Evolutionary conservation across 1,140 invertebrate genomes (phyloP).

Genomic region (Drosophila teissieri): DNA sequence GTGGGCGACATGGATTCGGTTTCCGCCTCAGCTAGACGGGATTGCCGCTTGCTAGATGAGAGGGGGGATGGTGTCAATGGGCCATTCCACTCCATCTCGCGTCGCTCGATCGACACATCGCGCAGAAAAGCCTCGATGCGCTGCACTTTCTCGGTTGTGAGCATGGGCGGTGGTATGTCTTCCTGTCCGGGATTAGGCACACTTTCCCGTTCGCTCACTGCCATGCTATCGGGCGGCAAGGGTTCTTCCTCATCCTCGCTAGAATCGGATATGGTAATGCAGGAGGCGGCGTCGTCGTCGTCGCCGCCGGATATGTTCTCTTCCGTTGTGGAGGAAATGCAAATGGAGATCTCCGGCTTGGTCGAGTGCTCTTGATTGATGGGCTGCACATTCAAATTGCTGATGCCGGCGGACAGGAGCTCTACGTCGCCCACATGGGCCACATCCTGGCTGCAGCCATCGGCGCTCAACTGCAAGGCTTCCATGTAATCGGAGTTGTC

Average conservation of each 20-base stretch:
- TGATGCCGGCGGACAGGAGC: slow-evolving; percentile 41
- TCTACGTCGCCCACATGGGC: slow-evolving; percentile 41
- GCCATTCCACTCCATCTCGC: slow-evolving; percentile 15
- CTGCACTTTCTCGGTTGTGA: slow-evolving; percentile 53
- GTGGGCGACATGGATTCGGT: slow-evolving; percentile 71
- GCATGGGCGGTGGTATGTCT: slow-evolving; percentile 2
- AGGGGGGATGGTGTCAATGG: not conserved
- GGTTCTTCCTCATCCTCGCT: slow-evolving; percentile 36
- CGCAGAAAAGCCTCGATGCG: slow-evolving; percentile 73
- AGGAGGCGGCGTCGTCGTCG: slow-evolving; percentile 34
- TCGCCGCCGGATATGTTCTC: slow-evolving; percentile 21
- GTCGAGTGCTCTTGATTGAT: not conserved
- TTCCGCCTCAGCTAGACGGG: slow-evolving; percentile 62
- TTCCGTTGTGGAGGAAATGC: slow-evolving; percentile 69
- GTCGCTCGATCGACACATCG: slow-evolving; percentile 65
- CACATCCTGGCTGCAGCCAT: slow-evolving; percentile 51
- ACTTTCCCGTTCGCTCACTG: slow-evolving; percentile 26
- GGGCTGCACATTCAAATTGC: slow-evolving; percentile 51
- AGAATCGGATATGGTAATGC: slow-evolving; percentile 73
- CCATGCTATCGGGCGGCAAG: slow-evolving; percentile 43
- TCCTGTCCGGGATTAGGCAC: not conserved
- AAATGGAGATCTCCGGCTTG: slow-evolving; percentile 47
- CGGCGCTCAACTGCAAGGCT: slow-evolving; percentile 60
- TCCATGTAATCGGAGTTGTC: slow-evolving; percentile 72
- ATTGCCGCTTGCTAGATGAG: slow-evolving; percentile 4